Percentiles rank a stretch among this genome's conserved stretches.
These are phyloP conservation scores for Sebastes hopkinsi DNA, from an alignment of 2,797 vertebrate genomes.

Conservation along the genomic window DNA sequence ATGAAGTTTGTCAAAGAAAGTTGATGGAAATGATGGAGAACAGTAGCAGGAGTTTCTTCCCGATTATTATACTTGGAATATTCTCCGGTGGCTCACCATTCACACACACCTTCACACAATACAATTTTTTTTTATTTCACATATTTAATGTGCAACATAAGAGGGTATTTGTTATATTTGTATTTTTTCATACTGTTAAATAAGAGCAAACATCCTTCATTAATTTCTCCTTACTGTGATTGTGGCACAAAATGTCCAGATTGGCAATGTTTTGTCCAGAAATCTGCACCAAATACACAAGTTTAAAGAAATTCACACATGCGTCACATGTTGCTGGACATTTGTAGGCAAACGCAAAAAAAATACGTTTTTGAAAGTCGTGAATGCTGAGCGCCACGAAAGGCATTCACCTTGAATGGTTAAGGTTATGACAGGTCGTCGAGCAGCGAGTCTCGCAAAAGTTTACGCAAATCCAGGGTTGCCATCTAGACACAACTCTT, in stretches of 20 bases:
- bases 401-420: too few relatives aligned
- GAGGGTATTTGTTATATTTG: background rate
- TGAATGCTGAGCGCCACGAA: too few relatives aligned
- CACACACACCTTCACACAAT: background rate
- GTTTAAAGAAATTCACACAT: rapidly evolving
- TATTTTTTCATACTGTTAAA: background rate
- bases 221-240: background rate
- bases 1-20: background rate
- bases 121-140: rapidly evolving
- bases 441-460: too few relatives aligned
- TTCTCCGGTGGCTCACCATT: background rate
- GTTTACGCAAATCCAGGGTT: too few relatives aligned
- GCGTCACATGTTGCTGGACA: too few relatives aligned
- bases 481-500: too few relatives aligned
- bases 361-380: too few relatives aligned
- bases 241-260: background rate
- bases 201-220: background rate
- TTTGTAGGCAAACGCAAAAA: too few relatives aligned
- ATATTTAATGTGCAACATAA: background rate
- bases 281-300: background rate
- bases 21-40: background rate
- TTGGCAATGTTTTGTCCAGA: background rate
- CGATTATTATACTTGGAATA: background rate
- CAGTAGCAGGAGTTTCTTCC: background rate
- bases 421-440: rapidly evolving